These are phyloP conservation scores for Penaeus indicus DNA, from an alignment of 1,140 invertebrate genomes.

Conservation along the genomic window DNA sequence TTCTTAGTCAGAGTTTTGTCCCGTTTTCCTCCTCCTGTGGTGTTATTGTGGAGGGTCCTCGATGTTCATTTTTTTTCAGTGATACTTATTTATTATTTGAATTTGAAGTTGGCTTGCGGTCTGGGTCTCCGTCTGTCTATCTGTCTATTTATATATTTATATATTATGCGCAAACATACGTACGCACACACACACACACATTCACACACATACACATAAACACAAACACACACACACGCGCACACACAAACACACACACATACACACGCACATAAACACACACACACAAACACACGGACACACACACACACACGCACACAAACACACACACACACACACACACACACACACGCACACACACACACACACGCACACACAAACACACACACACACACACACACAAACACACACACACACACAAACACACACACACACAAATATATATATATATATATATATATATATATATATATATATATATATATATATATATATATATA, in stretches of 20 bases:
- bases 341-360: not conserved
- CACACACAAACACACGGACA: not conserved
- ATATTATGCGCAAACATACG: not conserved
- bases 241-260: constrained; percentile 1
- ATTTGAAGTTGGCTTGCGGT: too few relatives aligned
- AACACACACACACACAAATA: not conserved
- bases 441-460: not conserved
- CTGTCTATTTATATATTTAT: not conserved
- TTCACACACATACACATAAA: not conserved
- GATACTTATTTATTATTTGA: too few relatives aligned
- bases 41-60: too few relatives aligned
- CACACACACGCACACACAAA: not conserved
- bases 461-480: not conserved
- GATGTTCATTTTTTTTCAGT: too few relatives aligned
- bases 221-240: not conserved
- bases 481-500: constrained; percentile 10
- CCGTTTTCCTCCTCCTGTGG: too few relatives aligned
- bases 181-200: not conserved
- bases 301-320: not conserved
- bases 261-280: not conserved
- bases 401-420: constrained; percentile 1
- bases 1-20: too few relatives aligned
- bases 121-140: too few relatives aligned
- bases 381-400: constrained; percentile 1
- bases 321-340: not conserved